phyloP scores from a whole-genome alignment of 2,797 vertebrate genomes.

The Coluber constrictor region DNA sequence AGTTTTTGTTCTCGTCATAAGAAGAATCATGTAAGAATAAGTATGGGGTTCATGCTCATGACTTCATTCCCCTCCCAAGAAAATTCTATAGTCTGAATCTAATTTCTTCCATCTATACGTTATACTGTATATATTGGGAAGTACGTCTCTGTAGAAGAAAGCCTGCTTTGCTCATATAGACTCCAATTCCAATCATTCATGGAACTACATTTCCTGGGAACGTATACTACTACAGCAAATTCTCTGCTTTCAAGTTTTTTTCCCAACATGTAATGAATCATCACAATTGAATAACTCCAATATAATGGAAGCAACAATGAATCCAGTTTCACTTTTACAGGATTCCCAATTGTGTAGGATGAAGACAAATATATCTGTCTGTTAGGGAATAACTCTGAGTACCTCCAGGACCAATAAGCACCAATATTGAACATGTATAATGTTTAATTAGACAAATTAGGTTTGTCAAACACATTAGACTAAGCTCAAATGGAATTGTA shows the following conservation, averaged over 20 bases:
- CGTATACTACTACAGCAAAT: neutral
- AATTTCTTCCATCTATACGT: neutral
- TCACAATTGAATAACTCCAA: neutral
- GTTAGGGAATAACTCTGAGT: neutral
- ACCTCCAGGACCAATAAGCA: neutral
- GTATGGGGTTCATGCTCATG: neutral
- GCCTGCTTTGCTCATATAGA: neutral
- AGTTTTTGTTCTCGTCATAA: neutral
- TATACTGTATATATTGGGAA: neutral
- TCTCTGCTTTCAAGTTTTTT: neutral
- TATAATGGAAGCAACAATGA: neutral
- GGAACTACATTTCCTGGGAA: neutral
- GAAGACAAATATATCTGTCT: neutral
- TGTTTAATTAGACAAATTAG: neutral
- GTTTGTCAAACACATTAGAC: neutral
- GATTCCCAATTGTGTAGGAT: neutral
- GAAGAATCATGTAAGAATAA: neutral
- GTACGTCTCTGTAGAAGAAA: neutral
- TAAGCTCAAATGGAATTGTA: neutral
- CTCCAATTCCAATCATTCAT: neutral
- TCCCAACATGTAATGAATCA: neutral
- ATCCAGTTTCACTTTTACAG: neutral
- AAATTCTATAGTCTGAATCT: neutral
- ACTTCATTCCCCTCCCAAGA: neutral
- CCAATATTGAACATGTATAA: neutral